Conservation (phyloP, 2,113 vertebrate species). For the Chauna torquata region DNA sequence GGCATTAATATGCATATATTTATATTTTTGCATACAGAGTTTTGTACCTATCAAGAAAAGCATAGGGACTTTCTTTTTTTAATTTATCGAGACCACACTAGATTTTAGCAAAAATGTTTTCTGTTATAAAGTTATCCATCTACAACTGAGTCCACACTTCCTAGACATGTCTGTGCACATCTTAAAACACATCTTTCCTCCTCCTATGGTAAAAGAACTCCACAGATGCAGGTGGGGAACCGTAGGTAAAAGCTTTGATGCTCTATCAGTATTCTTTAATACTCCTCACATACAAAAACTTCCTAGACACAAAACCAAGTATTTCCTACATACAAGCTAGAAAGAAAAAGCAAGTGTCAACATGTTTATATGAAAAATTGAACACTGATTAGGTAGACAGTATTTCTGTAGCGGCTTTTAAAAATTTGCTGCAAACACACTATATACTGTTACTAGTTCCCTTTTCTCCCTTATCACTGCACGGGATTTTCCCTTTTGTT, state of each 20-base stretch:
- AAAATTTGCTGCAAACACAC: conserved; percentile 11
- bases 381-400: conserved; percentile 3
- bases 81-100: neutral
- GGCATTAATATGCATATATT: neutral
- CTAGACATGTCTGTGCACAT: neutral
- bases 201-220: neutral
- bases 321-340: neutral
- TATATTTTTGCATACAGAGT: neutral
- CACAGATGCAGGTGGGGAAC: neutral
- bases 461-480: neutral
- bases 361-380: neutral
- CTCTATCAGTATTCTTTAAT: neutral
- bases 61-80: neutral
- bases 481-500: neutral
- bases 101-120: neutral
- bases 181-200: neutral
- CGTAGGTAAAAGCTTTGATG: neutral
- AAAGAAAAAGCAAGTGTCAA: conserved; percentile 12
- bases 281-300: neutral
- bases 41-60: conserved; percentile 1
- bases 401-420: conserved; percentile 1
- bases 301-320: neutral
- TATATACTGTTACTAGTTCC: neutral
- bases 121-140: neutral
- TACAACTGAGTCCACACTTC: neutral